Evolutionary conservation across 2,888 invertebrate species (phyloP).

Genomic region (Rosalia funebris): DNA sequence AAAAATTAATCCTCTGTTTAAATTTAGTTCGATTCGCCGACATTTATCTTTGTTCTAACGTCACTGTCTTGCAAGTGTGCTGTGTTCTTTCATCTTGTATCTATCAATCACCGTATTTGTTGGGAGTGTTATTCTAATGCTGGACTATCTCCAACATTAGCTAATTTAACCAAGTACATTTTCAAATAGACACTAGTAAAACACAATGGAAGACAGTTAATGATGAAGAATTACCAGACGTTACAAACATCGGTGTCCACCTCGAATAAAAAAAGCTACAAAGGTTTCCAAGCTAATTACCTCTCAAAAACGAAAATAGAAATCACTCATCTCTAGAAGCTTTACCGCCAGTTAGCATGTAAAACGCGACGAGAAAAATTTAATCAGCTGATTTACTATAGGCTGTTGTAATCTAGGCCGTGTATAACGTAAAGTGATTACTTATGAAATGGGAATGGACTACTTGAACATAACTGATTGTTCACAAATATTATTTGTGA

Average conservation of each 20-base stretch:
- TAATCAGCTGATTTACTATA: no score
- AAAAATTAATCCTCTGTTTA: slow-evolving; percentile 14
- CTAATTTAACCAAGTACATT: slow-evolving; percentile 46
- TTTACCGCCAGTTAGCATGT: slow-evolving; percentile 5
- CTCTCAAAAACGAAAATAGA: slow-evolving; percentile 10
- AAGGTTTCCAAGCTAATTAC: slow-evolving; percentile 20
- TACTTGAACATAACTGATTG: no score
- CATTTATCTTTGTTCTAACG: slow-evolving; percentile 23
- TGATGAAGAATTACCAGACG: slow-evolving; percentile 22
- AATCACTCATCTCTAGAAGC: slow-evolving; percentile 18
- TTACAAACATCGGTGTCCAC: slow-evolving; percentile 7
- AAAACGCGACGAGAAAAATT: slow-evolving; percentile 2
- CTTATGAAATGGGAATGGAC: no score
- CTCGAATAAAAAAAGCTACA: slow-evolving; percentile 5
- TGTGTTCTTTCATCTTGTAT: slow-evolving; percentile 46
- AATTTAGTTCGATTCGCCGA: slow-evolving; percentile 18
- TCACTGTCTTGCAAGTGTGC: slow-evolving; percentile 24
- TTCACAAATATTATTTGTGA: no score
- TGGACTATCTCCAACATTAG: slow-evolving; percentile 49
- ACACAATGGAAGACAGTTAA: slow-evolving; percentile 36
- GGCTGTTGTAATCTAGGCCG: no score
- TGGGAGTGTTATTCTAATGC: slow-evolving; percentile 35
- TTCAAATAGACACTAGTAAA: slow-evolving; percentile 42
- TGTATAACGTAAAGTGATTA: no score
- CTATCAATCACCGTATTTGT: slow-evolving; percentile 49